Base-by-base conservation (phyloP, 2,797 vertebrate genomes). In the Mycteria americana region DNA sequence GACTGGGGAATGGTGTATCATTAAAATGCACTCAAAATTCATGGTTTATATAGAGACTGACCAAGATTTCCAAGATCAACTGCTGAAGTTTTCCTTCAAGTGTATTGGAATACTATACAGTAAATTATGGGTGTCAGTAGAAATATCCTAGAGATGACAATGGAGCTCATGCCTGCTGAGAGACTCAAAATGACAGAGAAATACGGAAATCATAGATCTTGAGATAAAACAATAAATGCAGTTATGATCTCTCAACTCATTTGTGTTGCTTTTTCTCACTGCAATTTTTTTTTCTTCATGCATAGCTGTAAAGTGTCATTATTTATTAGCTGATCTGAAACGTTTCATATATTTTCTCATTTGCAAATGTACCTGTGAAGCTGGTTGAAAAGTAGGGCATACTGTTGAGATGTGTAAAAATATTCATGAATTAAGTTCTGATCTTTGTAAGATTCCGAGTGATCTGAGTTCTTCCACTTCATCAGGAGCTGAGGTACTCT, bases 361-460 rank as follows among this genome's bases (percentile, higher is more conserved):
- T 94, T 78, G 76, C 53, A 93, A 93, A 77, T 41, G 45, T 80
- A 91, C 41, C 72, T 89, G 64, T 83, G 84, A 95, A 87, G 33
- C 43, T 78, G 41, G 12, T 88, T 85, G 62, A 78, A 85, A 96
- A 91, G 60, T 41, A 93, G 30, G 62, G 50, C 65, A 89, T 62
- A 41, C 27, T 75, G 27, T 6, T 77, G 69, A 93, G 25, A 70
- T 54, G 62, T 59, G 83, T 65, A 74, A 93, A 91, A 51, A 81
- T 69, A 77, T 50, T 65, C 0, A 50, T 69, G 22, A 94, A 65
- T 78, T 63, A 81, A 64, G 11, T 81, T 92, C 80, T 92, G 56
- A 72, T 83, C 62, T 92, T 50, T 33, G 46, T 70, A 60, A 74
- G 41, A 70, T 60, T 93, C 37, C 2, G 5, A 88, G 24, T 75